Conservation (phyloP, 2,888 invertebrate species). For the Drosophila merina region DNA sequence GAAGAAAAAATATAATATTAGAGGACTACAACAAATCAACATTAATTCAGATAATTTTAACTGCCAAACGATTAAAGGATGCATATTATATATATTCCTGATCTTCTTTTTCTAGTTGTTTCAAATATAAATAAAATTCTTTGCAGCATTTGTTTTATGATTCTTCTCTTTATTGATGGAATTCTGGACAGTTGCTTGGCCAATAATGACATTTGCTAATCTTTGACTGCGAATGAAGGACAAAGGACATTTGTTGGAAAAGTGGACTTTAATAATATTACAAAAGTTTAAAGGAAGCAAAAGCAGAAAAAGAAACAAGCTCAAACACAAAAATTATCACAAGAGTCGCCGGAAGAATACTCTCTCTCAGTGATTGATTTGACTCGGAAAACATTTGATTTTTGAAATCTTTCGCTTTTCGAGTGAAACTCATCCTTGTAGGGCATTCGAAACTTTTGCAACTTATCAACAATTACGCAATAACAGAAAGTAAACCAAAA, state of each 20-base stretch:
- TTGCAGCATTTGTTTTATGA: neutral
- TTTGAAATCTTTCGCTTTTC: neutral
- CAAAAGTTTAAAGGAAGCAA: conserved; percentile 57
- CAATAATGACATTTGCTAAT: conserved; percentile 68
- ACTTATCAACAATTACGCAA: conserved; percentile 78
- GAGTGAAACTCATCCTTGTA: conserved; percentile 5
- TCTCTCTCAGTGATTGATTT: conserved; percentile 20
- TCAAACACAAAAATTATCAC: neutral
- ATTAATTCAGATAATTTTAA: neutral
- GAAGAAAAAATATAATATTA: conserved; percentile 17
- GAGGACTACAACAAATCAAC: neutral
- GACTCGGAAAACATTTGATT: neutral
- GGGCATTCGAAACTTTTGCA: conserved; percentile 58
- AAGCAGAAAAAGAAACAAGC: conserved; percentile 15
- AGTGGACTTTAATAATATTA: conserved; percentile 62
- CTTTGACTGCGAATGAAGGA: conserved; percentile 47
- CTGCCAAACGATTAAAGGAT: too few relatives aligned
- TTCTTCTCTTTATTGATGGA: conserved; percentile 44
- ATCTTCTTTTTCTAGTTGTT: neutral
- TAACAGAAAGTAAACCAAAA: conserved; percentile 61
- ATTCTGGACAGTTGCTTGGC: conserved; percentile 43
- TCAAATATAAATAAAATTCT: neutral
- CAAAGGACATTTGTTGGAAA: conserved; percentile 9
- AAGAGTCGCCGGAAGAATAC: conserved; percentile 20
- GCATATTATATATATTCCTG: neutral